A percentile compares a stretch with the other conserved stretches of the same genome.
These are phyloP conservation scores for Prosopocoilus inquinatus DNA, from an alignment of 2,888 invertebrate genomes.

Conservation along the genomic window DNA sequence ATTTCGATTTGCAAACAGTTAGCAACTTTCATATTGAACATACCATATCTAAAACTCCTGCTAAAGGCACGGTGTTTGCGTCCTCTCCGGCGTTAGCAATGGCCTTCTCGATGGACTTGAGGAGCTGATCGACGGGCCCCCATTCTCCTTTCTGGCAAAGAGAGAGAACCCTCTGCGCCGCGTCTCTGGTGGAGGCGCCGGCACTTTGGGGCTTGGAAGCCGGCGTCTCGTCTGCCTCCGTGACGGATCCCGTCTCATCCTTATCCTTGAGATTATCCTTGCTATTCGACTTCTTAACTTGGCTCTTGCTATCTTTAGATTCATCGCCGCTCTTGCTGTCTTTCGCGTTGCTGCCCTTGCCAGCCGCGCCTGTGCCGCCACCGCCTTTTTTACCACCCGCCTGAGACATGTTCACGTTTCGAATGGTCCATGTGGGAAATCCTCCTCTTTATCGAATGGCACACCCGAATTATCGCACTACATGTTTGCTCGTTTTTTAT, in stretches of 20 bases:
- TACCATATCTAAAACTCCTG: constrained; percentile 80
- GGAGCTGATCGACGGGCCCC: constrained; percentile 84
- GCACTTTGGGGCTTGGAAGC: constrained; percentile 77
- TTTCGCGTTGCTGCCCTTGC: constrained; percentile 39
- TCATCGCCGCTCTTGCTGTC: constrained; percentile 34
- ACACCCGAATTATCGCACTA: too few species aligned
- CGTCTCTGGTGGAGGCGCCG: constrained; percentile 75
- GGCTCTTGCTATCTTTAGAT: constrained; percentile 60
- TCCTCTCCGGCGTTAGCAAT: constrained; percentile 74
- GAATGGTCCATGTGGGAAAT: background rate
- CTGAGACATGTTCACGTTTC: constrained; percentile 60
- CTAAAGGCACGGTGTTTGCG: constrained; percentile 70
- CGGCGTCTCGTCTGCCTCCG: constrained; percentile 27
- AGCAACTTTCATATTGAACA: too few species aligned
- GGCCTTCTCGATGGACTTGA: constrained; percentile 82
- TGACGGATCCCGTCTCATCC: constrained; percentile 42
- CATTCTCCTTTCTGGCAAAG: constrained; percentile 86
- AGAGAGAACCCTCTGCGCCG: constrained; percentile 71
- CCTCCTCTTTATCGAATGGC: too few species aligned
- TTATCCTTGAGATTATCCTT: constrained; percentile 52
- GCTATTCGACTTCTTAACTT: constrained; percentile 53
- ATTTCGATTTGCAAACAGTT: too few species aligned
- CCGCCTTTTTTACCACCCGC: constrained; percentile 63
- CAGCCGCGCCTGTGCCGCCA: constrained; percentile 52
- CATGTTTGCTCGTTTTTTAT: too few species aligned